Base-by-base conservation (phyloP, 2,888 invertebrate genomes). In the Ennomos quercinarius region DNA sequence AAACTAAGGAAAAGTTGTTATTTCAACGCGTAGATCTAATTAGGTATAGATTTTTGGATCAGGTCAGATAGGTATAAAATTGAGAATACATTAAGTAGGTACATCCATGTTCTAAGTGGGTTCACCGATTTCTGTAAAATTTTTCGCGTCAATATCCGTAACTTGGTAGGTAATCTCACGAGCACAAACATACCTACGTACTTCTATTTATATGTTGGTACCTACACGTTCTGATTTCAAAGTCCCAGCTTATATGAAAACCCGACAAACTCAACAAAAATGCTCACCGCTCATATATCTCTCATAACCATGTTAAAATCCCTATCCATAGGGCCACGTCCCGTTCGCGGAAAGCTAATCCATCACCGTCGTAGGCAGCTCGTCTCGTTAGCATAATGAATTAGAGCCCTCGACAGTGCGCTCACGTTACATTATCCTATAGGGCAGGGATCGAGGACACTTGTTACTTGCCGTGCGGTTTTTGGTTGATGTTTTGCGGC, bases 301-400 rank as follows among this genome's bases (percentile, higher is more conserved):
- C 56, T 61, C 61, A 48, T 56, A 56, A 61, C 51, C 61, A 47
- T 36, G 51, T 57, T 51, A 57, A 49, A 56, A 36, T 17, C 49
- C 45, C 51, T 42, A 51, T 51, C 47, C 42, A 52, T 40, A 47
- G 52, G 44, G 43, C 37, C 49, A 46, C 36, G 60, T 47, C 57
- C 42, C 38, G 39, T 40, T 42, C 42, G 52, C 65, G 78, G 71
- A 76, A 73, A 73, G 73, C 74, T 82, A 87, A 91, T 91, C 87
- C 82, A 89, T 91, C 91, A 89, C 78, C 84, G 91, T 89, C 91
- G 81, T 52, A 67, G 83, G 77, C 90, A 90, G 82, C 70, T 60
- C 69, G 80, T 81, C 87, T 89, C 87, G 87, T 90, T 91, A 89
- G 82, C 89, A 91, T 90, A 91, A 91, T 90, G 85, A 91, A 91